Percentiles rank a stretch among this genome's conserved stretches.
phyloP scores from a whole-genome alignment of 2,113 vertebrate genomes.

The Emydura subglobosa region DNA sequence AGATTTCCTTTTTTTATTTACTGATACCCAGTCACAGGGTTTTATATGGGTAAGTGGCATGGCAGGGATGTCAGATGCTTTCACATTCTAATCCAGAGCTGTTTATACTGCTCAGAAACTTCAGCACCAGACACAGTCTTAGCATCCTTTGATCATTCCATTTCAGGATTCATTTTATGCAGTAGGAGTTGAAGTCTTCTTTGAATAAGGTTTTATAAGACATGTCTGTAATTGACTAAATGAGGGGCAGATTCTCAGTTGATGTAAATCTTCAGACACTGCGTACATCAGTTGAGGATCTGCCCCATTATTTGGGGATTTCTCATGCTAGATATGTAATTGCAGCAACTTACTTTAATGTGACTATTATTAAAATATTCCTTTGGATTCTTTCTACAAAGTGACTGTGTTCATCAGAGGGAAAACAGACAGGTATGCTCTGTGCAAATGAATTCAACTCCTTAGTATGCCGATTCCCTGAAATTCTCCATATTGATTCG shows the following conservation, averaged over 20 bases:
- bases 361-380: background rate
- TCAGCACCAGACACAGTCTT: slow-evolving; percentile 35
- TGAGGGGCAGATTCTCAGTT: background rate
- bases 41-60: slow-evolving; percentile 37
- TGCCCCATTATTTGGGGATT: background rate
- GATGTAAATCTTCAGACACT: background rate
- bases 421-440: background rate
- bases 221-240: slow-evolving; percentile 54
- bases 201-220: background rate
- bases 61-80: slow-evolving; percentile 25
- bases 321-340: background rate
- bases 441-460: slow-evolving; percentile 45
- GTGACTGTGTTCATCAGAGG: slow-evolving; percentile 13
- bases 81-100: slow-evolving; percentile 23
- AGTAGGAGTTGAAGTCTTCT: slow-evolving; percentile 54
- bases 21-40: background rate
- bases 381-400: background rate
- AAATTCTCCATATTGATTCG: slow-evolving; percentile 82
- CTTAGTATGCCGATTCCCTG: slow-evolving; percentile 61
- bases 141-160: slow-evolving; percentile 69
- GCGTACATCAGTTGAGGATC: background rate
- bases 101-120: slow-evolving; percentile 67
- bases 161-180: slow-evolving; percentile 64
- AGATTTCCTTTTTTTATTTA: slow-evolving; percentile 51
- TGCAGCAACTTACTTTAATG: background rate